phyloP scores from a whole-genome alignment of 2,797 vertebrate genomes.

The Diplodus sargus region DNA sequence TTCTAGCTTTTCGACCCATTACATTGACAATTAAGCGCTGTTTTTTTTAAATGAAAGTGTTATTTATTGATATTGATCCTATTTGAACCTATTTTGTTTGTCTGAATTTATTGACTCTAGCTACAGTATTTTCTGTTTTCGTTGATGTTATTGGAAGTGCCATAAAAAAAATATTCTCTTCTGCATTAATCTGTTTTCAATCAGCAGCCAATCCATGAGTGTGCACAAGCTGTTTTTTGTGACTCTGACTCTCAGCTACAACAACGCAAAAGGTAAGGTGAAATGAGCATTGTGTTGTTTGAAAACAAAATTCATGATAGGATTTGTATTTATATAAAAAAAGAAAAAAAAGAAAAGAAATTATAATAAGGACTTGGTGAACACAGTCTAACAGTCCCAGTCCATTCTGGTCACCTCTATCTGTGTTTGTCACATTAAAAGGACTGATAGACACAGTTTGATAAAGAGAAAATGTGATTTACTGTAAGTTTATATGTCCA shows the following conservation, averaged over 20 bases:
- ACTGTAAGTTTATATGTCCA: slow-evolving; percentile 33
- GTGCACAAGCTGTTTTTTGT: not conserved
- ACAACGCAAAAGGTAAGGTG: not conserved
- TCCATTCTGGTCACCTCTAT: slow-evolving; percentile 10
- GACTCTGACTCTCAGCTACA: not conserved
- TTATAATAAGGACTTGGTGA: not conserved
- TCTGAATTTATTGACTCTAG: not conserved
- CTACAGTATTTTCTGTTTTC: not conserved
- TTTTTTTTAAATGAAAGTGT: not conserved
- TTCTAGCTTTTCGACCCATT: not conserved
- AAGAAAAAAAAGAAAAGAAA: too few species aligned
- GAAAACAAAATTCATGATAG: slow-evolving; percentile 29
- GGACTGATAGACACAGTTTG: slow-evolving; percentile 16
- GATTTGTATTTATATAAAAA: too few species aligned
- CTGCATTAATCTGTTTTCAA: not conserved
- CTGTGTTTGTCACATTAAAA: slow-evolving; percentile 23
- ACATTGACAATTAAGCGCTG: not conserved
- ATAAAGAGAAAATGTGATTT: slow-evolving; percentile 36
- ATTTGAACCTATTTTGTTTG: not conserved
- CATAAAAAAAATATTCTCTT: not conserved
- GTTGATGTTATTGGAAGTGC: not conserved
- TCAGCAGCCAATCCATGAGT: not conserved
- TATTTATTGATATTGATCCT: not conserved
- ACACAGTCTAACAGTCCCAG: not conserved
- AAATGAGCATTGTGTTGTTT: slow-evolving; percentile 22